Evolutionary conservation across 2,113 vertebrate species (phyloP).

Genomic region (Macrotis lagotis): DNA sequence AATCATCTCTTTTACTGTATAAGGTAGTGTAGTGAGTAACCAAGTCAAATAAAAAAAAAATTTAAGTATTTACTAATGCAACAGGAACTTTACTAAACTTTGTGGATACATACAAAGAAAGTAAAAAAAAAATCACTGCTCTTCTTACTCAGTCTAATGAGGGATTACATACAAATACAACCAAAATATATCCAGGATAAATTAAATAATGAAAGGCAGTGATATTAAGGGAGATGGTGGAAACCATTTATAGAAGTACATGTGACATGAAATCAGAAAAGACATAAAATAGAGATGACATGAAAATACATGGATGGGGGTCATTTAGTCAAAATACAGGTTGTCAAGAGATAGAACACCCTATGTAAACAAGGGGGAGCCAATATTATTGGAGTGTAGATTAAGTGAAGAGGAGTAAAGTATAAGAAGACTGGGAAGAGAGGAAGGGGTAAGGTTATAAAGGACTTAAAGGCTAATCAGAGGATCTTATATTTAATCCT

Average conservation of each 20-base stretch:
- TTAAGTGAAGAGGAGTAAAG: not conserved
- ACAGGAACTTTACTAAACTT: not conserved
- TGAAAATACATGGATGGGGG: not conserved
- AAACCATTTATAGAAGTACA: not conserved
- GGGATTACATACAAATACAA: not conserved
- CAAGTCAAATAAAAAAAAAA: conserved; percentile 2
- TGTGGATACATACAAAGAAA: not conserved
- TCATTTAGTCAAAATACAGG: too few relatives aligned
- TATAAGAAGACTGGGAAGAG: not conserved
- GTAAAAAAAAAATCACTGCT: not conserved
- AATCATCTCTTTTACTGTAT: not conserved
- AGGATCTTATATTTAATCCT: not conserved
- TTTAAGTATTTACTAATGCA: not conserved
- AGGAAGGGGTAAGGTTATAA: not conserved
- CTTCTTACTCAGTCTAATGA: not conserved
- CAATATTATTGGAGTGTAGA: not conserved
- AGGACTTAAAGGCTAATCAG: not conserved
- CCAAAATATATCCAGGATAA: not conserved
- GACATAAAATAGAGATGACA: not conserved
- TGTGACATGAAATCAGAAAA: not conserved
- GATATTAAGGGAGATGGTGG: not conserved
- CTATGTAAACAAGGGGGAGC: not conserved
- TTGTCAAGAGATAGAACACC: not conserved
- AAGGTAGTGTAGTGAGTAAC: not conserved
- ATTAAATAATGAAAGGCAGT: not conserved